Conservation (phyloP, 2,888 invertebrate genomes). For the Platynereis dumerilii region DNA sequence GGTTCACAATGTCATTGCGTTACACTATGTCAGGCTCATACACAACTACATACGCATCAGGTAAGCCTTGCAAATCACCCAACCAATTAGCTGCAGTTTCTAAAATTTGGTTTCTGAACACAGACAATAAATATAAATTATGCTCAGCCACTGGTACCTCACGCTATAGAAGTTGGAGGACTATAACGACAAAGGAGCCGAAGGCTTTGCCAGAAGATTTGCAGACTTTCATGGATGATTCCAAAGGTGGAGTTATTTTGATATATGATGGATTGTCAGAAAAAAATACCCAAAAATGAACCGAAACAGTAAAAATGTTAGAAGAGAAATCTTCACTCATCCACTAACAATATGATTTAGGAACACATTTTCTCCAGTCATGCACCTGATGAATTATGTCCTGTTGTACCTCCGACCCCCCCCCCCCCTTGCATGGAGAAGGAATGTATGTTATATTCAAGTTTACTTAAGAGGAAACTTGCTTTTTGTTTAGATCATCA, state of each 20-base stretch:
- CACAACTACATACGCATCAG: slow-evolving; percentile 19
- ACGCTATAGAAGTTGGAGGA: slow-evolving; percentile 28
- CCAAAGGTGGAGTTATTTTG: slow-evolving; percentile 15
- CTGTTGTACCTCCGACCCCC: too few relatives aligned
- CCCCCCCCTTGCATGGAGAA: too few relatives aligned
- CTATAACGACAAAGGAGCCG: slow-evolving; percentile 17
- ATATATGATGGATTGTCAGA: too few relatives aligned
- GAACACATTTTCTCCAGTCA: too few relatives aligned
- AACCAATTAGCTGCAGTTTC: slow-evolving; percentile 8
- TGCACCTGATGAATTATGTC: too few relatives aligned
- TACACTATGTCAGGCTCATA: slow-evolving; percentile 13
- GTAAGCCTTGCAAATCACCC: slow-evolving; percentile 12
- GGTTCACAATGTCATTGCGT: slow-evolving; percentile 8
- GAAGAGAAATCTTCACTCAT: too few relatives aligned
- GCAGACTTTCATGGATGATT: slow-evolving; percentile 8
- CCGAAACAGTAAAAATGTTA: too few relatives aligned
- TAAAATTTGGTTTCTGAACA: slow-evolving; percentile 26
- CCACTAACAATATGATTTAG: too few relatives aligned
- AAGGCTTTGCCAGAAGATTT: slow-evolving; percentile 22
- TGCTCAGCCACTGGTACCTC: slow-evolving; percentile 24
- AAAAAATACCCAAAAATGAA: too few relatives aligned
- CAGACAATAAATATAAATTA: slow-evolving; percentile 27
- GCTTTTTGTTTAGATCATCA: too few relatives aligned
- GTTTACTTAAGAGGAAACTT: too few relatives aligned
- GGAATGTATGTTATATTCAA: too few relatives aligned